These are phyloP conservation scores for Anguilla pacifica DNA, from an alignment of 2,797 vertebrate genomes.

Conservation along the genomic window DNA sequence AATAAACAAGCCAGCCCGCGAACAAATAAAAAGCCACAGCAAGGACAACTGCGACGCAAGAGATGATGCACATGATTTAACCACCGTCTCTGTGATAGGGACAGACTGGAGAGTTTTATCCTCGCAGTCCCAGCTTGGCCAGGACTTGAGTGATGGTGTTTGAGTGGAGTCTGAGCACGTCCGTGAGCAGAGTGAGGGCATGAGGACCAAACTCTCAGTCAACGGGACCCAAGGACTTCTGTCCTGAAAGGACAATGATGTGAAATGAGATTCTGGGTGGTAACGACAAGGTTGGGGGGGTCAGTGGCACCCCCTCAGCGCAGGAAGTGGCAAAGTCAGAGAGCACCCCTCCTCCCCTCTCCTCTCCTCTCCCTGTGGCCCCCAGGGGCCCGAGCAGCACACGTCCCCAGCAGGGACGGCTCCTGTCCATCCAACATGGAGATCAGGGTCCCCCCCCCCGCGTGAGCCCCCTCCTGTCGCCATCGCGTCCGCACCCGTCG, in stretches of 20 bases:
- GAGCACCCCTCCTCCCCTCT: not conserved
- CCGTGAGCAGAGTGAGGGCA: not conserved
- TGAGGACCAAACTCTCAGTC: not conserved
- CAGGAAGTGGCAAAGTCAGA: not conserved
- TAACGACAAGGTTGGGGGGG: not conserved
- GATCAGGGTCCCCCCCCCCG: not conserved
- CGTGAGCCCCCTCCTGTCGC: not conserved
- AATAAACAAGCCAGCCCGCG: not conserved
- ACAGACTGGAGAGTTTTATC: not conserved
- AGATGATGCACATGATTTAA: not conserved
- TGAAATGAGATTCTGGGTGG: not conserved
- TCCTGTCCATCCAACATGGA: not conserved
- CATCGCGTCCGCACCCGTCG: not conserved
- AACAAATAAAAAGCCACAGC: not conserved
- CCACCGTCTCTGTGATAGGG: not conserved
- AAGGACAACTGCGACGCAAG: not conserved
- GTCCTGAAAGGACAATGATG: not conserved
- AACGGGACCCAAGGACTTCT: not conserved
- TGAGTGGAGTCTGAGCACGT: not conserved
- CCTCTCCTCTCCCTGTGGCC: not conserved
- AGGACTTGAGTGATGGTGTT: not conserved
- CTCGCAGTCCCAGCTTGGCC: not conserved
- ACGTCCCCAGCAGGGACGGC: not conserved
- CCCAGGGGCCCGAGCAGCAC: not conserved
- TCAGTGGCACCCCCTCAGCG: not conserved